These are phyloP conservation scores for Apogon hyalosoma DNA, from an alignment of 2,797 vertebrate species.

Conservation along the genomic window DNA sequence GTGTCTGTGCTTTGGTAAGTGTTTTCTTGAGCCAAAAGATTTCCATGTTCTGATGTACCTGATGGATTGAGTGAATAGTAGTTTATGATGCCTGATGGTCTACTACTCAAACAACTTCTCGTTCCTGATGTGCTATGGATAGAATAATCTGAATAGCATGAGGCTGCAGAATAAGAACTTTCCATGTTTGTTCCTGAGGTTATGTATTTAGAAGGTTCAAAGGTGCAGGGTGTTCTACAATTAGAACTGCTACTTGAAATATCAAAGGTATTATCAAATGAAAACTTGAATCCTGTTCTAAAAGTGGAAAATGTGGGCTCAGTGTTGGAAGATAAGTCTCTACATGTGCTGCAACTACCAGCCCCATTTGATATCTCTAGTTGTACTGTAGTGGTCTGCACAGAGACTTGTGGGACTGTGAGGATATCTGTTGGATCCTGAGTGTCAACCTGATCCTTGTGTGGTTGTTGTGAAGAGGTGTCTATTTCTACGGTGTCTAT, in stretches of 20 bases:
- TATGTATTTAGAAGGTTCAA: conserved; percentile 63
- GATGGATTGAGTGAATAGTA: conserved; percentile 52
- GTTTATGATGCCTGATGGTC: conserved; percentile 41
- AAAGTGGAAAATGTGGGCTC: conserved; percentile 97
- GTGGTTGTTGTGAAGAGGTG: conserved; percentile 84
- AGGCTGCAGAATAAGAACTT: conserved; percentile 50
- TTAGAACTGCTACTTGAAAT: conserved; percentile 53
- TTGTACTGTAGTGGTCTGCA: conserved; percentile 91
- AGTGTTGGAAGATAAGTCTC: conserved; percentile 85
- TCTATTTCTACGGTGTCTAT: conserved; percentile 83
- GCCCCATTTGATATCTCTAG: conserved; percentile 87
- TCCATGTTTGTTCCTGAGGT: conserved; percentile 64
- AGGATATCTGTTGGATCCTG: conserved; percentile 86
- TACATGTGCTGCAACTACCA: conserved; percentile 88
- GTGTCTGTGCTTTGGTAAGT: conserved; percentile 81
- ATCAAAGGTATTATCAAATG: conserved; percentile 55
- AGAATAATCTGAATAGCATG: conserved; percentile 55
- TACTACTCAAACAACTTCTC: conserved; percentile 38
- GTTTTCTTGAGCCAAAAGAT: conserved; percentile 70
- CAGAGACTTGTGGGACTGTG: conserved; percentile 87
- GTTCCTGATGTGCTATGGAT: conserved; percentile 40
- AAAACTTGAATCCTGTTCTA: conserved; percentile 89
- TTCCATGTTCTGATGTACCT: conserved; percentile 82
- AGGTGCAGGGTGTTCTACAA: conserved; percentile 53
- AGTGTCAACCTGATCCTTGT: conserved; percentile 86